A percentile compares a stretch with the other conserved stretches of the same genome.
Conservation (phyloP, 2,888 invertebrate genomes). For the Thecocarcelia acutangulata region DNA sequence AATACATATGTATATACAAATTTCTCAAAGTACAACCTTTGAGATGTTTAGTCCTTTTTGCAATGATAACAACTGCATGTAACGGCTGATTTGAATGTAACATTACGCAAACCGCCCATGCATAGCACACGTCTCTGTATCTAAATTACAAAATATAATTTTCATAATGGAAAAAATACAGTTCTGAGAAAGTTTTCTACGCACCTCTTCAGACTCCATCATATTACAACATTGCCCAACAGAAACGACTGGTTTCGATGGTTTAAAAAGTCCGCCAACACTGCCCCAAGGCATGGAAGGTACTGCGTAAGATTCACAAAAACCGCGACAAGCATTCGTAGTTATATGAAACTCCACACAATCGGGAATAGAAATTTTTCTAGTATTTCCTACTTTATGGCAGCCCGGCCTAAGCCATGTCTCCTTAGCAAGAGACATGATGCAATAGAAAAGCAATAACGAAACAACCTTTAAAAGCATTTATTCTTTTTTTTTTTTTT, state of each 20-base stretch:
- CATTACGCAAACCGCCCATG: conserved; percentile 88
- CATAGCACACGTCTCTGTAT: conserved; percentile 90
- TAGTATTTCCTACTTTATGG: conserved; percentile 90
- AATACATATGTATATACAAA: conserved; percentile 36
- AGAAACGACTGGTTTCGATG: conserved; percentile 87
- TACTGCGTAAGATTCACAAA: conserved; percentile 92
- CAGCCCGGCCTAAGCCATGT: conserved; percentile 90
- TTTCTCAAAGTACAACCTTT: background rate
- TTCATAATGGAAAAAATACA: background rate
- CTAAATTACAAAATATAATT: conserved; percentile 79
- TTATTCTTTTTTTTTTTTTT: conserved; percentile 26
- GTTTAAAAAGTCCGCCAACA: conserved; percentile 78
- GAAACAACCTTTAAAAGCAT: conserved; percentile 63
- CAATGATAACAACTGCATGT: conserved; percentile 93
- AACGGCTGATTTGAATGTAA: conserved; percentile 91
- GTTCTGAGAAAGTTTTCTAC: conserved; percentile 31
- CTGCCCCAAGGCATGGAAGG: conserved; percentile 84
- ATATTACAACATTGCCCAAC: conserved; percentile 95
- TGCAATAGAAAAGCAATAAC: conserved; percentile 70
- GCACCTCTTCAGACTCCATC: conserved; percentile 92
- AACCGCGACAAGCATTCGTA: conserved; percentile 93
- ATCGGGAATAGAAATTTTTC: conserved; percentile 90
- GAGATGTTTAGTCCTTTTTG: conserved; percentile 84
- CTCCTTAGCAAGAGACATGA: conserved; percentile 78
- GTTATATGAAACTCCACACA: conserved; percentile 92